Conservation (phyloP, 2,888 invertebrate genomes). For the Cryptocephalus primarius region DNA sequence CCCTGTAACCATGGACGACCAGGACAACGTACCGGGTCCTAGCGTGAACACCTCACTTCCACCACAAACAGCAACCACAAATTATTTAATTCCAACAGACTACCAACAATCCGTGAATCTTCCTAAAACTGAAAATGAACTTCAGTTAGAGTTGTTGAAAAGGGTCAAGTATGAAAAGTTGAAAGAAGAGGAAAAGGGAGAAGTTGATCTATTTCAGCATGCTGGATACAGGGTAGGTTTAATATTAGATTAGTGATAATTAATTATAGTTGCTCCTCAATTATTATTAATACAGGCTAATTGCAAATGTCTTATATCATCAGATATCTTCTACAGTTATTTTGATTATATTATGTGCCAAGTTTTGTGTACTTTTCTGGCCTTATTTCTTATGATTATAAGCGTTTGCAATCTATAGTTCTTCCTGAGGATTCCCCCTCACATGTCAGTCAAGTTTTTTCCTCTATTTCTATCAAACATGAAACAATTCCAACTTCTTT, state of each 20-base stretch:
- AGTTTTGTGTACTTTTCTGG: too few relatives aligned
- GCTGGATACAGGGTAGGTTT: conserved; percentile 37
- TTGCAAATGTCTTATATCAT: too few relatives aligned
- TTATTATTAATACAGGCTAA: too few relatives aligned
- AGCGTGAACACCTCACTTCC: conserved; percentile 8
- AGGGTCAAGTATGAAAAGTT: conserved; percentile 36
- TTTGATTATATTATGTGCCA: too few relatives aligned
- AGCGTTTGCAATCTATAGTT: too few relatives aligned
- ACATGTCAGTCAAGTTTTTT: too few relatives aligned
- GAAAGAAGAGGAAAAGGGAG: conserved; percentile 25
- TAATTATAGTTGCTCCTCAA: too few relatives aligned
- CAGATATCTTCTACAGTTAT: too few relatives aligned
- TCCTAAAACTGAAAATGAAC: conserved; percentile 14
- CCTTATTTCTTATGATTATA: too few relatives aligned
- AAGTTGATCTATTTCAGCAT: conserved; percentile 24
- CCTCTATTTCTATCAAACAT: too few relatives aligned
- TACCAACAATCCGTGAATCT: conserved; percentile 11
- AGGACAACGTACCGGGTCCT: conserved; percentile 30
- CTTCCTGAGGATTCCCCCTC: too few relatives aligned
- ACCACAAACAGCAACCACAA: conserved; percentile 6
- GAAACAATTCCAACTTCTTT: conserved; percentile 12
- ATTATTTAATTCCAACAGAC: conserved; percentile 25
- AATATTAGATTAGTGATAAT: background rate
- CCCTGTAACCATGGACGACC: conserved; percentile 67
- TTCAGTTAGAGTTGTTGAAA: conserved; percentile 34